phyloP scores from a whole-genome alignment of 2,888 invertebrate genomes.

The Coelopa pilipes region DNA sequence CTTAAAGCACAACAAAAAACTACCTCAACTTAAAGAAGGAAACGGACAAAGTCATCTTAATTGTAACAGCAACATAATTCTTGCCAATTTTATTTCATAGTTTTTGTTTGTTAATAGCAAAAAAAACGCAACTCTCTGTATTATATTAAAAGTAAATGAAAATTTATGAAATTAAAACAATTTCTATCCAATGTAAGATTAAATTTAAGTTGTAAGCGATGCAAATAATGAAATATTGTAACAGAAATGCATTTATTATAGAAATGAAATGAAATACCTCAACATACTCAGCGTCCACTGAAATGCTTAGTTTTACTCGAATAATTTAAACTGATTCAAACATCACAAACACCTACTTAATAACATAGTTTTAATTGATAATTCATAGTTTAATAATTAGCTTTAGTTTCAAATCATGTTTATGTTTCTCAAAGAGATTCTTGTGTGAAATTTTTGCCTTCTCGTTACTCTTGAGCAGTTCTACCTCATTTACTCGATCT shows the following conservation, averaged over 20 bases:
- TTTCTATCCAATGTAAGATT: neutral
- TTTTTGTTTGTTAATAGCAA: neutral
- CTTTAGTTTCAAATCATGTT: neutral
- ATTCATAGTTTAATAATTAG: slow-evolving; percentile 13
- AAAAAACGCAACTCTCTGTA: neutral
- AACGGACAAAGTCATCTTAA: no score
- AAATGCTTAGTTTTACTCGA: slow-evolving; percentile 27
- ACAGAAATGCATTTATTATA: slow-evolving; percentile 24
- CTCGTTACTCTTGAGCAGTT: slow-evolving; percentile 42
- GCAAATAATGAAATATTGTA: neutral
- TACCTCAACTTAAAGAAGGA: slow-evolving; percentile 48
- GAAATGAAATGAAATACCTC: slow-evolving; percentile 52
- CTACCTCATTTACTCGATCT: slow-evolving; percentile 34
- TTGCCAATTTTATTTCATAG: slow-evolving; percentile 37
- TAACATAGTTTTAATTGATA: neutral
- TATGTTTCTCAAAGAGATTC: slow-evolving; percentile 24
- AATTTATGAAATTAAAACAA: neutral
- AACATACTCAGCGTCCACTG: slow-evolving; percentile 49
- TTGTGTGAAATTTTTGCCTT: slow-evolving; percentile 24
- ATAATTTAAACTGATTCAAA: slow-evolving; percentile 8
- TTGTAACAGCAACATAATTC: slow-evolving; percentile 34
- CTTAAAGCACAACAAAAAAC: slow-evolving; percentile 42
- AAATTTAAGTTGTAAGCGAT: slow-evolving; percentile 18
- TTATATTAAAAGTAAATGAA: slow-evolving; percentile 18
- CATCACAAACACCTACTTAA: slow-evolving; percentile 10